Conservation (phyloP, 2,888 invertebrate species). For the Teleogryllus oceanicus region DNA sequence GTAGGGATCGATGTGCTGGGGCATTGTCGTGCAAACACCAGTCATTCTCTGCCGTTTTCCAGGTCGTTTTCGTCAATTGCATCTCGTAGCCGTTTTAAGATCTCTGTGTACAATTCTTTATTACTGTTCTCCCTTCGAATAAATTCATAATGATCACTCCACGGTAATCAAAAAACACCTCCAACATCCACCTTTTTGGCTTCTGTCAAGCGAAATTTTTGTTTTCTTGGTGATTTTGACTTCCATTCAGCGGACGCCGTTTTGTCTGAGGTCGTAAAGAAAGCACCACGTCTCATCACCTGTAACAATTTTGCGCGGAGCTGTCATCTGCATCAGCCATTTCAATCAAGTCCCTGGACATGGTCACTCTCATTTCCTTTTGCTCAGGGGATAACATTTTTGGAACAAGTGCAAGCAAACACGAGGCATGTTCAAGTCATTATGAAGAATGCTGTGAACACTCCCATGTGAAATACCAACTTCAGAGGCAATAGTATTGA, state of each 20-base stretch:
- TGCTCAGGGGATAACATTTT: too few species aligned
- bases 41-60: not conserved
- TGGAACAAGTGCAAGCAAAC: too few species aligned
- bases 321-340: not conserved
- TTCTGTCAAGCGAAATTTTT: not conserved
- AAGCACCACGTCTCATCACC: conserved; percentile 23
- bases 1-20: too few species aligned
- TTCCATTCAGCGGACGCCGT: conserved; percentile 12
- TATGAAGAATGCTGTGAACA: too few species aligned
- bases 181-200: not conserved
- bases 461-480: too few species aligned
- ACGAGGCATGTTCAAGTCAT: too few species aligned
- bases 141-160: conserved; percentile 5
- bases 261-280: conserved; percentile 21
- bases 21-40: not conserved
- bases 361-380: too few species aligned
- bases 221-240: conserved; percentile 18
- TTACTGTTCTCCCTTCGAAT: not conserved
- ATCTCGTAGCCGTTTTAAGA: not conserved
- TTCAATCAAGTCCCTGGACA: conserved; percentile 1
- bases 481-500: too few species aligned
- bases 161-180: too few species aligned
- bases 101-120: not conserved
- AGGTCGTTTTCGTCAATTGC: not conserved
- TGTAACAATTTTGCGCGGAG: conserved; percentile 20